phyloP scores from a whole-genome alignment of 2,888 invertebrate genomes.

The Lordiphosa andalusiaca region DNA sequence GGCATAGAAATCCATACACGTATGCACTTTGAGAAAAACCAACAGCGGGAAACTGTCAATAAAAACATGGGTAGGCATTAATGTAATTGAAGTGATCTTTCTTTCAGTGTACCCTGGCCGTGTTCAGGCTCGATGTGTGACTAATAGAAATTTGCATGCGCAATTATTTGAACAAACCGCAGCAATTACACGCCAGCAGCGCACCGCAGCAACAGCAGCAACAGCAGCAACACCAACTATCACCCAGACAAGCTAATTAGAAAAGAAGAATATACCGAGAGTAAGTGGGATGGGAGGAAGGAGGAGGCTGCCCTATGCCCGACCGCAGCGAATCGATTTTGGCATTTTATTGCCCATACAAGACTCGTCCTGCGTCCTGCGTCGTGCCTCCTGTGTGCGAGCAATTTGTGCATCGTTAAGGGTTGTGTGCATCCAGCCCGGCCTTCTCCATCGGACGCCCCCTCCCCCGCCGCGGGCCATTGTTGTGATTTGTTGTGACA shows the following conservation, averaged over 20 bases:
- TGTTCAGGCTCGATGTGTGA: conserved; percentile 37
- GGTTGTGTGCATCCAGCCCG: conserved; percentile 50
- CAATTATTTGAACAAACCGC: conserved; percentile 75
- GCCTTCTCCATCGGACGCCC: conserved; percentile 18
- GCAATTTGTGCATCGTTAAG: conserved; percentile 69
- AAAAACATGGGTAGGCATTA: too few relatives aligned
- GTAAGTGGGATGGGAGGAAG: conserved; percentile 18
- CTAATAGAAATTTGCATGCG: conserved; percentile 74
- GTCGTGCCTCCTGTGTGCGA: conserved; percentile 19
- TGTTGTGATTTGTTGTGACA: conserved; percentile 81
- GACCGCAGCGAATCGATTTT: conserved; percentile 76
- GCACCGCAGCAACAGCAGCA: conserved; percentile 43
- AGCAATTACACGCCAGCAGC: conserved; percentile 67
- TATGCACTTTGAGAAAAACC: conserved; percentile 23
- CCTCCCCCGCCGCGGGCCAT: conserved; percentile 3
- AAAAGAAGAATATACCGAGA: conserved; percentile 36
- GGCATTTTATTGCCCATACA: conserved; percentile 70
- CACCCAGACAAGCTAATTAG: conserved; percentile 65
- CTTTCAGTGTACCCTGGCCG: conserved; percentile 17
- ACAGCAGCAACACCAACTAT: conserved; percentile 16
- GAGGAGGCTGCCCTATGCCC: conserved; percentile 17
- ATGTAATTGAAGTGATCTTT: neutral
- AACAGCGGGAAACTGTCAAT: neutral
- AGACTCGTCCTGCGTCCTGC: conserved; percentile 12
- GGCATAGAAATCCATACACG: conserved; percentile 39